phyloP scores from a whole-genome alignment of 2,113 vertebrate genomes.

The Sialia sialis region DNA sequence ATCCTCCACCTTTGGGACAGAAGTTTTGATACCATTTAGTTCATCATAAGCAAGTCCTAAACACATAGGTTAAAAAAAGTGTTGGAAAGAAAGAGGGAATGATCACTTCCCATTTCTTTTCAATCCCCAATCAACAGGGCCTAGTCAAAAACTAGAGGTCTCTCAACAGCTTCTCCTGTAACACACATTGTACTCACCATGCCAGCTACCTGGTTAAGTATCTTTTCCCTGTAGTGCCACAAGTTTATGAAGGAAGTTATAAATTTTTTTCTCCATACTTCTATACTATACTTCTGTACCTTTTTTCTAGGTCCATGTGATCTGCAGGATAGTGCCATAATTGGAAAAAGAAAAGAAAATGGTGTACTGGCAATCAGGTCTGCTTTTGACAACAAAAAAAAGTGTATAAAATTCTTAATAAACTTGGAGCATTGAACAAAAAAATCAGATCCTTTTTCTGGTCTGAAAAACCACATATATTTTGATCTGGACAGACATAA shows the following conservation, averaged over 20 bases:
- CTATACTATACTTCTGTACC: too few relatives aligned
- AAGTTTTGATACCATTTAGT: neutral
- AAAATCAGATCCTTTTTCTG: constrained; percentile 11
- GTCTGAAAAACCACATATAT: neutral
- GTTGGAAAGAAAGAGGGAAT: neutral
- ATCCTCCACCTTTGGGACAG: neutral
- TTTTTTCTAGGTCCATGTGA: neutral
- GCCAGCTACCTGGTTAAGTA: neutral
- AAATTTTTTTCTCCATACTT: neutral
- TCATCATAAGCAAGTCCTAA: neutral
- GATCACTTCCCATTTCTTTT: neutral
- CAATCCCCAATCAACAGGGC: neutral
- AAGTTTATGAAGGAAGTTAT: neutral
- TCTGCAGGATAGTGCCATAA: neutral
- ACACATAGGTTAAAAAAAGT: rapidly evolving
- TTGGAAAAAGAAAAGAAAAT: neutral
- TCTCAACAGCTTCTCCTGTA: neutral
- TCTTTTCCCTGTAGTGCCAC: neutral
- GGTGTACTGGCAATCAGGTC: neutral
- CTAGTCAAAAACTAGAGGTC: neutral
- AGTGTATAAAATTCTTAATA: constrained; percentile 5
- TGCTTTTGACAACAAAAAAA: neutral
- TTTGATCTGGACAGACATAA: constrained; percentile 17
- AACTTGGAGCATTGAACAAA: constrained; percentile 19
- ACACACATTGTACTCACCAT: neutral